These are phyloP conservation scores for Esox masquinongy DNA, from an alignment of 2,797 vertebrate genomes.

Conservation along the genomic window DNA sequence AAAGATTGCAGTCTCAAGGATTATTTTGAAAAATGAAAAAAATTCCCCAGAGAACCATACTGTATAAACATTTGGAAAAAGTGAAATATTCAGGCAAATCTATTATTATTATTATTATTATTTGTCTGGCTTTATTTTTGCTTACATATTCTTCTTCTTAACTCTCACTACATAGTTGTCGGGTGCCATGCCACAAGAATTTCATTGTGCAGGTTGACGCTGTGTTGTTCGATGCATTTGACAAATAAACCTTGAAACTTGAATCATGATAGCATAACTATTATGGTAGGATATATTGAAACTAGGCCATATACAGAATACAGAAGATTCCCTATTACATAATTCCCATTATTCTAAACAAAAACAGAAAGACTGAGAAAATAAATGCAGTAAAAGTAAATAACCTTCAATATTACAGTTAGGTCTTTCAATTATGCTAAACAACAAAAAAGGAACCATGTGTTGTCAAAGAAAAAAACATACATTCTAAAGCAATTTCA, in stretches of 20 bases:
- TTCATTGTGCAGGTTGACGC: no score
- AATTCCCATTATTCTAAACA: background rate
- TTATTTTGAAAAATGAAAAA: background rate
- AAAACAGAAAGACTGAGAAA: background rate
- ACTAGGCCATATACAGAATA: background rate
- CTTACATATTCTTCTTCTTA: no score
- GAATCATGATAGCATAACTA: background rate
- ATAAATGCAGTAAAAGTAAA: constrained; percentile 9
- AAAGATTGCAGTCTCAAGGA: background rate
- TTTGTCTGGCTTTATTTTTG: no score
- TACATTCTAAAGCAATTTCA: constrained; percentile 57
- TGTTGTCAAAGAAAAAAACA: constrained; percentile 54
- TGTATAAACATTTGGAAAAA: background rate
- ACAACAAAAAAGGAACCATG: constrained; percentile 62
- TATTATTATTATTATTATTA: no score
- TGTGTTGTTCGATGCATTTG: no score
- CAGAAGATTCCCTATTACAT: background rate
- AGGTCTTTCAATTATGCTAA: constrained; percentile 49
- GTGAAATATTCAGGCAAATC: background rate
- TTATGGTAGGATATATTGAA: background rate
- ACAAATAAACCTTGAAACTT: no score
- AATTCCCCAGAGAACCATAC: no score
- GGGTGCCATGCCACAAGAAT: no score
- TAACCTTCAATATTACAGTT: constrained; percentile 41
- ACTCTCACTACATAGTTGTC: no score